These are phyloP conservation scores for Cephalopachus bancanus DNA, from an alignment of 2,797 vertebrate species.

Conservation along the genomic window DNA sequence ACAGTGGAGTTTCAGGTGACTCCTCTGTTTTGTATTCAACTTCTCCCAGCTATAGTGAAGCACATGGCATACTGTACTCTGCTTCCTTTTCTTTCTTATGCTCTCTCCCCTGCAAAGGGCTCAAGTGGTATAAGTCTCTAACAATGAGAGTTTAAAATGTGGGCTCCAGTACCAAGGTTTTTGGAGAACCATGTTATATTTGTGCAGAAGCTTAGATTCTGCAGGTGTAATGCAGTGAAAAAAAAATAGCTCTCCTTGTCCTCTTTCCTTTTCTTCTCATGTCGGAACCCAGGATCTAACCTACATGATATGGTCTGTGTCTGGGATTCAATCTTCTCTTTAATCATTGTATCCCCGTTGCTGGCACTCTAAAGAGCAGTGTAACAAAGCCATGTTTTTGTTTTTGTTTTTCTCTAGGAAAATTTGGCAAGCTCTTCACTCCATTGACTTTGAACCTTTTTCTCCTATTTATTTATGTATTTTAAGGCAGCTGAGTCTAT, in stretches of 20 bases:
- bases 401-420: slow-evolving; percentile 29
- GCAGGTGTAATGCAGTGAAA: background rate
- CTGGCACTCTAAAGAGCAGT: background rate
- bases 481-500: slow-evolving; percentile 68
- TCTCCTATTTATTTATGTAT: slow-evolving; percentile 37
- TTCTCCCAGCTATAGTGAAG: background rate
- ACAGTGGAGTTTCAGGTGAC: background rate
- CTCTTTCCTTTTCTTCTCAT: background rate
- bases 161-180: background rate
- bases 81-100: background rate
- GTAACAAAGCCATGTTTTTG: slow-evolving; percentile 56
- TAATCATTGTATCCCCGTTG: background rate
- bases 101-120: background rate
- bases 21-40: background rate
- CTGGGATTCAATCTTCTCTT: slow-evolving; percentile 43
- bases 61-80: background rate
- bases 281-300: background rate
- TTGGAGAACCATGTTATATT: background rate
- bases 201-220: background rate
- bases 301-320: background rate
- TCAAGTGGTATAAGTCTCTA: slow-evolving; percentile 13
- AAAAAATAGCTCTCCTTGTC: background rate
- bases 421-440: slow-evolving; percentile 46
- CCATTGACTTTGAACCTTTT: slow-evolving; percentile 43
- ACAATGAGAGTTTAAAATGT: background rate